Evolutionary conservation across 2,888 invertebrate genomes (phyloP), one percentile per base, ranked within the genome.

Genomic region (Aspidiotus rigidus): DNA sequence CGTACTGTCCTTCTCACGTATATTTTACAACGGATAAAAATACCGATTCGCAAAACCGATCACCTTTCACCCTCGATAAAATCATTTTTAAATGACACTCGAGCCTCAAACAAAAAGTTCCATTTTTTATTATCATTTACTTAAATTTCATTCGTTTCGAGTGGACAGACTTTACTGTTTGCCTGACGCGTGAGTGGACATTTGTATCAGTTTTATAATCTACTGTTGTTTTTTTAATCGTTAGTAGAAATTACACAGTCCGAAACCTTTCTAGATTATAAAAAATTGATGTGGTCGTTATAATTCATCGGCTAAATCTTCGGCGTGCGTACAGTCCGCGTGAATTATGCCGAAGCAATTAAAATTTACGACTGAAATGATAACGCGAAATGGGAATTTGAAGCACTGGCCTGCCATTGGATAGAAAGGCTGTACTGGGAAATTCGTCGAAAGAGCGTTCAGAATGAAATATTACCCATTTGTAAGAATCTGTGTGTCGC

Each of bases 271-370:
- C 11, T n/a, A 49, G 49, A 49, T 49, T 49, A 49, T 49, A n/a
- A 49, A 49, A 49, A 49, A 49, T 49, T 49, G 49, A 49, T 49
- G n/a, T n/a, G 49, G 49, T n/a, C 10, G 49, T 49, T 49, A 49
- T 49, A 49, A 49, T 49, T 49, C 49, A 49, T 49, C n/a, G 49
- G 11, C 11, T 49, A 49, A 49, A 49, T 49, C 49, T 49, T n/a
- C 49, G 49, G 49, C 11, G n/a, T 49, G n/a, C 49, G 49, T 49
- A n/a, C 49, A 49, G 2, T 28, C 28, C 2, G 28, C 28, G 28
- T 28, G 28, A 28, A 28, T 28, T 28, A 49, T n/a, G 49, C 10
- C n/a, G 49, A 49, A 49, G n/a, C 49, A 49, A 49, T 49, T 49
- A 49, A 49, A 49, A 49, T 49, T 49, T 49, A 49, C 49, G 49